Evolutionary conservation across 2,113 vertebrate species (phyloP).

Genomic region (Pterocles gutturalis): DNA sequence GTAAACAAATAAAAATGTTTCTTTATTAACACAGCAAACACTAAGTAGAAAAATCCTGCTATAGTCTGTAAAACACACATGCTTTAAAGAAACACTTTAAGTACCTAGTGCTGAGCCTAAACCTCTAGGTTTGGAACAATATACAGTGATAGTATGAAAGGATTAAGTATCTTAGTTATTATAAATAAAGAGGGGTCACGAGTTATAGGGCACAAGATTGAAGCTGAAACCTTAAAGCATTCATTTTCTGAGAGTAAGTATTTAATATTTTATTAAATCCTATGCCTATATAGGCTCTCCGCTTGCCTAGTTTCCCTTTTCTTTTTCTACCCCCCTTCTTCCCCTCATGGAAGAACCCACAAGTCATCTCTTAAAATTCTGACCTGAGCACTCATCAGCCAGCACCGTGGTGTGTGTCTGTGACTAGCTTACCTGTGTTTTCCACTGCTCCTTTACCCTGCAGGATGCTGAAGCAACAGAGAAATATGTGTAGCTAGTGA

Average conservation of each 20-base stretch:
- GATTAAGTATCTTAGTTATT: background rate
- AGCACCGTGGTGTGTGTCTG: background rate
- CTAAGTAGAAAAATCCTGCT: background rate
- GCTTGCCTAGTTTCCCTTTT: background rate
- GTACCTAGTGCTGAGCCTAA: background rate
- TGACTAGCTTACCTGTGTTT: background rate
- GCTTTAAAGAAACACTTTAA: background rate
- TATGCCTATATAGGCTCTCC: background rate
- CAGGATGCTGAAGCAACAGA: background rate
- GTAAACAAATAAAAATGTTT: slow-evolving; percentile 45
- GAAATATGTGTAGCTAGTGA: background rate
- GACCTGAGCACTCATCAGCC: background rate
- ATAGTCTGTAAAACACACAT: background rate
- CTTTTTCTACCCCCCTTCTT: background rate
- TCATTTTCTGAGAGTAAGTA: background rate
- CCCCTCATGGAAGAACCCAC: background rate
- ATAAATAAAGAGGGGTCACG: background rate
- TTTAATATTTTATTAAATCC: slow-evolving; percentile 18
- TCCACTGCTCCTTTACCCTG: background rate
- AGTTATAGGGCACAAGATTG: background rate
- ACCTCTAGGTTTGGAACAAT: background rate
- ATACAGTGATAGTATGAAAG: background rate
- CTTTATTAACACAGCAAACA: slow-evolving; percentile 15
- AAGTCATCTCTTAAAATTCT: background rate
- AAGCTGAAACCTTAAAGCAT: background rate